These are phyloP conservation scores for Casuarius casuarius DNA, from an alignment of 2,113 vertebrate genomes.

Conservation along the genomic window DNA sequence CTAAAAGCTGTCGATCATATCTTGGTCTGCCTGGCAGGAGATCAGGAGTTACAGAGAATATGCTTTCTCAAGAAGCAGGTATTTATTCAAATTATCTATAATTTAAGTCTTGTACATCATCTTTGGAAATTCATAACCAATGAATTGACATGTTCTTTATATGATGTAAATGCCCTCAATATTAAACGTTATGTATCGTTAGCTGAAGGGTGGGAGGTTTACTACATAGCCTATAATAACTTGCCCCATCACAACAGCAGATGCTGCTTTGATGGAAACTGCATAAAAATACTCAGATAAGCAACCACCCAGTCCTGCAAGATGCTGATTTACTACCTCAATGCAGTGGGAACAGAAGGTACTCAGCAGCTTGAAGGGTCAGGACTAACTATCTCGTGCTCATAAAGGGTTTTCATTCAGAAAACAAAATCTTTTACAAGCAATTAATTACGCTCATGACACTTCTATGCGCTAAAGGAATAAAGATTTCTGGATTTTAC, in stretches of 20 bases:
- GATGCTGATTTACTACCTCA: neutral
- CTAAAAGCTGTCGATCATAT: slow-evolving; percentile 28
- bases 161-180: neutral
- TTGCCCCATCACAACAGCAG: neutral
- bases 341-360: neutral
- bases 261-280: neutral
- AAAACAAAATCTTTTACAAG: neutral
- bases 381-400: neutral
- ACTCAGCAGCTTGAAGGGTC: slow-evolving; percentile 5
- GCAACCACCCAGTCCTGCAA: neutral
- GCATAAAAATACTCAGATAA: neutral
- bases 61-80: neutral
- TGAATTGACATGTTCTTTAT: neutral
- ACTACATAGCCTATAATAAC: neutral
- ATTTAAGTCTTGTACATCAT: neutral
- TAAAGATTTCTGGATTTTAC: neutral
- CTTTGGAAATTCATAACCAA: neutral
- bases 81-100: slow-evolving; percentile 10
- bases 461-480: neutral
- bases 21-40: neutral
- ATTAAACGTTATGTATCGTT: neutral
- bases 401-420: neutral
- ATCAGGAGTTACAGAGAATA: neutral
- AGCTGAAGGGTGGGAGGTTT: neutral
- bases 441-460: neutral